These are phyloP conservation scores for Pelagia noctiluca DNA, from an alignment of 30 jellyfish, hydroid and myxozoan species.

Conservation along the genomic window DNA sequence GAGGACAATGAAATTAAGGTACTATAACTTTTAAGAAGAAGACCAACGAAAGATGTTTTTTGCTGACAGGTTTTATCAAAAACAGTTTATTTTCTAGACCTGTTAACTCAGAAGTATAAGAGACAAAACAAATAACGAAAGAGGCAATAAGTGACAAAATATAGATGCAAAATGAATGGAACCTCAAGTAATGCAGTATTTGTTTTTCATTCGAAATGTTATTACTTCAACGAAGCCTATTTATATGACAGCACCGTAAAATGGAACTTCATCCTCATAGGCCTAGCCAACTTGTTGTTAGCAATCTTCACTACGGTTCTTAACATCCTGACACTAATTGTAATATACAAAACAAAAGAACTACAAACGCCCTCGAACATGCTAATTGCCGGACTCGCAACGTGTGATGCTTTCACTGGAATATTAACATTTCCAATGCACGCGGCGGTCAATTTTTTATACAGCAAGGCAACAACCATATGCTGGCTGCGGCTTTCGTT, in stretches of 20 bases:
- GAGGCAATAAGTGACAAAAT: too few species aligned
- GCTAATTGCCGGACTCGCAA: slow-evolving; percentile 64
- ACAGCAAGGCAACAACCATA: slow-evolving; percentile 57
- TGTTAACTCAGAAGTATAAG: too few species aligned
- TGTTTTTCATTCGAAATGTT: slow-evolving; percentile 43
- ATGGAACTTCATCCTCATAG: slow-evolving; percentile 62
- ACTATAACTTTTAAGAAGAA: too few species aligned
- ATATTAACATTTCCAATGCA: slow-evolving; percentile 57
- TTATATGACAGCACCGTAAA: slow-evolving; percentile 27
- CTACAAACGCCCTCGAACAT: slow-evolving; percentile 65
- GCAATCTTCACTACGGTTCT: slow-evolving; percentile 46
- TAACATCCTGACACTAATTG: slow-evolving; percentile 35
- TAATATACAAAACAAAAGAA: slow-evolving; percentile 37
- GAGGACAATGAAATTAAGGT: too few species aligned
- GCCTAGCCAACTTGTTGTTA: slow-evolving; percentile 23
- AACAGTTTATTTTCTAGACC: too few species aligned
- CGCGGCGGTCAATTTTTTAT: slow-evolving; percentile 41
- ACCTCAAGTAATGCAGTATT: neutral
- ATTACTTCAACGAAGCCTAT: slow-evolving; percentile 54
- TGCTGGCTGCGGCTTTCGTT: slow-evolving; percentile 54
- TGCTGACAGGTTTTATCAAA: too few species aligned
- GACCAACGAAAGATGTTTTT: too few species aligned
- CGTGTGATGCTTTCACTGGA: slow-evolving; percentile 54
- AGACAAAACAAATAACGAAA: too few species aligned
- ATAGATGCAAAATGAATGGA: too few species aligned